Conservation (phyloP, 1,140 invertebrate species). For the Brachionus calyciflorus region DNA sequence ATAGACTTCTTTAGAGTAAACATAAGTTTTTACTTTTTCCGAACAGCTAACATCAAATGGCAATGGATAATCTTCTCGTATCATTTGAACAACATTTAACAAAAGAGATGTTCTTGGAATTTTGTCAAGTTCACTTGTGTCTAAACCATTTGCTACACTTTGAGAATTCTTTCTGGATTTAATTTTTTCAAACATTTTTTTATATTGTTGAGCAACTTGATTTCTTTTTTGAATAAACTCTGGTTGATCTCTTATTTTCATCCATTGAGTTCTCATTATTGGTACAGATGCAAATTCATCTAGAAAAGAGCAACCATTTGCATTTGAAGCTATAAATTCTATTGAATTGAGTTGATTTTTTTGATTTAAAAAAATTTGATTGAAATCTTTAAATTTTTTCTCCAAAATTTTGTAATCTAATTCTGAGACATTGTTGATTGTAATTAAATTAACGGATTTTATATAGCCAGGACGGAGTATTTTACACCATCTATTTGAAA, state of each 20-base stretch:
- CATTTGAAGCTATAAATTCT: neutral
- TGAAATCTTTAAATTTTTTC: neutral
- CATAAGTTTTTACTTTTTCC: neutral
- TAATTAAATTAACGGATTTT: slow-evolving; percentile 30
- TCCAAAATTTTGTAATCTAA: neutral
- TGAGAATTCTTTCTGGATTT: neutral
- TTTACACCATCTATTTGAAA: slow-evolving; percentile 34
- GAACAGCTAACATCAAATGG: slow-evolving; percentile 35
- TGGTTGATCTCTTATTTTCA: slow-evolving; percentile 37
- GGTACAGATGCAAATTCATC: slow-evolving; percentile 19
- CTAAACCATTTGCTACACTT: neutral
- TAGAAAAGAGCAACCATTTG: slow-evolving; percentile 1
- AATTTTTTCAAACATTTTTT: slow-evolving; percentile 1
- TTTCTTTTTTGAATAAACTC: slow-evolving; percentile 23
- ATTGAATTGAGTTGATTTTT: slow-evolving; percentile 15
- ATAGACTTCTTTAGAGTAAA: slow-evolving; percentile 26
- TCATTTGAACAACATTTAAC: slow-evolving; percentile 31
- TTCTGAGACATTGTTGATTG: slow-evolving; percentile 32
- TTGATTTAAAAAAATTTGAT: neutral
- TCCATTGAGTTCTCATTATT: slow-evolving; percentile 27
- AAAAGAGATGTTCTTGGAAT: slow-evolving; percentile 35
- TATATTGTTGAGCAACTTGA: slow-evolving; percentile 25
- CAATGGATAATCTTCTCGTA: slow-evolving; percentile 43
- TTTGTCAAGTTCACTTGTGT: slow-evolving; percentile 36
- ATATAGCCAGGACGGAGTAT: slow-evolving; percentile 7